Evolutionary conservation across 2,797 vertebrate species (phyloP).

Genomic region (Cynopterus sphinx): DNA sequence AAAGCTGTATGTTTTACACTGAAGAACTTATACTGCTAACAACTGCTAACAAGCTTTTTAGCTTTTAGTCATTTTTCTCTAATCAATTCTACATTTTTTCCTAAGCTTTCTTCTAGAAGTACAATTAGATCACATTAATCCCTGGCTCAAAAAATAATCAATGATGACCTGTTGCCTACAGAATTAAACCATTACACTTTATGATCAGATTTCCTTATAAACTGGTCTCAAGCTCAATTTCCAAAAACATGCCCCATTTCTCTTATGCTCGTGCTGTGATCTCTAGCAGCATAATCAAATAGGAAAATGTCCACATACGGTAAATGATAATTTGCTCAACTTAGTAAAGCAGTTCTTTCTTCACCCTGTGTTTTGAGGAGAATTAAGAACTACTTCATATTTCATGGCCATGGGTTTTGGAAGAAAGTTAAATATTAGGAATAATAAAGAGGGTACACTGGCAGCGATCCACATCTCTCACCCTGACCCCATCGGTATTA

Average conservation of each 20-base stretch:
- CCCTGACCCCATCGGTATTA: not conserved
- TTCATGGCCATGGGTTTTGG: not conserved
- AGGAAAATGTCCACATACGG: not conserved
- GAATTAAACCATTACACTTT: slow-evolving; percentile 32
- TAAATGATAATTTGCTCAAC: not conserved
- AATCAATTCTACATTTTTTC: slow-evolving; percentile 17
- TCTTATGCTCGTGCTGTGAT: not conserved
- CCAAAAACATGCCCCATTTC: not conserved
- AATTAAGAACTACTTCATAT: not conserved
- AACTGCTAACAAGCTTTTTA: not conserved
- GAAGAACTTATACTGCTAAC: not conserved
- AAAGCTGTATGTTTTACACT: not conserved
- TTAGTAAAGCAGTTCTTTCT: not conserved
- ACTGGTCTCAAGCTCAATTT: slow-evolving; percentile 15
- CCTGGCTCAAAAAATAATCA: slow-evolving; percentile 45
- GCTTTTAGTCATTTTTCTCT: not conserved
- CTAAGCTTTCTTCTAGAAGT: slow-evolving; percentile 11
- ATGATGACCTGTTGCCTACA: not conserved
- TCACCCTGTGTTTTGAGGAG: not conserved
- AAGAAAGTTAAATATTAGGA: not conserved
- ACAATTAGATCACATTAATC: slow-evolving; percentile 56
- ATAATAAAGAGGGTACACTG: not conserved
- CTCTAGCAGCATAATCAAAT: slow-evolving; percentile 21
- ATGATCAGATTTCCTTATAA: slow-evolving; percentile 14
- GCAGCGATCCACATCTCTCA: fast-evolving